These are phyloP conservation scores for Drosophila kohkoa DNA, from an alignment of 1,140 invertebrate genomes.

Conservation along the genomic window DNA sequence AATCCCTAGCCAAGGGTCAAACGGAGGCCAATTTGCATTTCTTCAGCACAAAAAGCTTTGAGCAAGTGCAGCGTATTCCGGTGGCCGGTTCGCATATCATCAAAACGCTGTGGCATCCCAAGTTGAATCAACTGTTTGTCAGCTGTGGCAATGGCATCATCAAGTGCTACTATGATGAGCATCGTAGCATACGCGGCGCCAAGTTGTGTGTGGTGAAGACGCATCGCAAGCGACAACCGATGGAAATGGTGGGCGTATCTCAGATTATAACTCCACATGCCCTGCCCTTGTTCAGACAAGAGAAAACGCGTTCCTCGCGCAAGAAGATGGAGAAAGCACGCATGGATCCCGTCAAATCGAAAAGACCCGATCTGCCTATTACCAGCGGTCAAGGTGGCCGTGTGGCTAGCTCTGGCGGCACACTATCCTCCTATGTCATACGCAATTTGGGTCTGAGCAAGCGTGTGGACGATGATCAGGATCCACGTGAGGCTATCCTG, in stretches of 20 bases:
- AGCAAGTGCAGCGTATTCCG: constrained; percentile 90
- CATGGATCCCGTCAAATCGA: constrained; percentile 96
- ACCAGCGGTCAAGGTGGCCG: constrained; percentile 95
- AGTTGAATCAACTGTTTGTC: constrained; percentile 98
- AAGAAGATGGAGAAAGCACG: constrained; percentile 97
- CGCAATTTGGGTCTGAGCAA: constrained; percentile 97
- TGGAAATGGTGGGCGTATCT: constrained; percentile 94
- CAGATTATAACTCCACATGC: constrained; percentile 99
- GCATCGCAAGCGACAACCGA: constrained; percentile 91
- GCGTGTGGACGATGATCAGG: constrained; percentile 97
- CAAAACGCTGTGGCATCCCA: constrained; percentile 97
- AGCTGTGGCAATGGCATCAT: constrained; percentile 96
- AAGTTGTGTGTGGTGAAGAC: constrained; percentile 95
- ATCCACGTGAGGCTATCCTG: constrained; percentile 98
- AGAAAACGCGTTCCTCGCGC: constrained; percentile 94
- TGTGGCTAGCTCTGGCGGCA: constrained; percentile 97
- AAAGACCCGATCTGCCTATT: constrained; percentile 98
- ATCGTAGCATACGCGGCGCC: constrained; percentile 94
- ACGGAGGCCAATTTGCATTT: constrained; percentile 92
- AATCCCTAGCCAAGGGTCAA: constrained; percentile 91
- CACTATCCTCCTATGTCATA: constrained; percentile 98
- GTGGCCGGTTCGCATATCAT: constrained; percentile 94
- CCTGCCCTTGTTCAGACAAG: constrained; percentile 97
- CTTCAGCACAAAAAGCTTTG: constrained; percentile 92
- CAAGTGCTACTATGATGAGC: constrained; percentile 96